These are phyloP conservation scores for Pycnomerus fuliginosus DNA, from an alignment of 2,888 invertebrate genomes.

Conservation along the genomic window DNA sequence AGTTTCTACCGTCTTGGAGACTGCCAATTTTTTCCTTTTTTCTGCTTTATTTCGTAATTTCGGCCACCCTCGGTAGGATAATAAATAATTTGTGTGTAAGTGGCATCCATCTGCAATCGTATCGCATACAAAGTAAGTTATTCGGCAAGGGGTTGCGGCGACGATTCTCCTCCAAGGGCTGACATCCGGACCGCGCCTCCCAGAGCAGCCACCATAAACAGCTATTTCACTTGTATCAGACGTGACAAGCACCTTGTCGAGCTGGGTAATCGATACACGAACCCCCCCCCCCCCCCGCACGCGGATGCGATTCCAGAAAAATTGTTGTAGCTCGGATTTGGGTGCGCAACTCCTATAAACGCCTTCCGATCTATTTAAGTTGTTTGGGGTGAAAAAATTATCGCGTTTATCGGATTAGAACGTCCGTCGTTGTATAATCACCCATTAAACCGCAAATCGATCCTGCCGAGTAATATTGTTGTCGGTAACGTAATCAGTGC, in stretches of 20 bases:
- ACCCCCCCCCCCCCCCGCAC: conserved; percentile 32
- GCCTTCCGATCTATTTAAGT: conserved; percentile 5
- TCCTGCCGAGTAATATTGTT: conserved; percentile 35
- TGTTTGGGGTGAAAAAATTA: neutral
- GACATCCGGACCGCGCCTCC: conserved; percentile 37
- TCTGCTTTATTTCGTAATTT: no score
- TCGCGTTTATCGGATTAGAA: conserved; percentile 2
- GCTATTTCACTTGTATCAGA: conserved; percentile 53
- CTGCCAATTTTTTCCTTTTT: no score
- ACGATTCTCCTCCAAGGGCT: conserved; percentile 26
- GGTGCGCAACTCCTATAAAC: conserved; percentile 26
- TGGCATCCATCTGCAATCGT: no score
- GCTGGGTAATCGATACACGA: conserved; percentile 50
- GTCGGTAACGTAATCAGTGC: conserved; percentile 35
- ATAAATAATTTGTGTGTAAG: no score
- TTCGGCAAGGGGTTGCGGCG: no score
- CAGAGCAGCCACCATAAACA: conserved; percentile 49
- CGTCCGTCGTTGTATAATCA: conserved; percentile 9
- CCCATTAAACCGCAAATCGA: conserved; percentile 29
- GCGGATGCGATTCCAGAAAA: conserved; percentile 44
- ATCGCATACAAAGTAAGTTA: no score
- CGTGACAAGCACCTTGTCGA: conserved; percentile 54
- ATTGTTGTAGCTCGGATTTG: conserved; percentile 41
- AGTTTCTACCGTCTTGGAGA: no score
- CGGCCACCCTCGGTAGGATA: no score